phyloP scores from a whole-genome alignment of 2,797 vertebrate genomes.

The Loris lydekkerianus region DNA sequence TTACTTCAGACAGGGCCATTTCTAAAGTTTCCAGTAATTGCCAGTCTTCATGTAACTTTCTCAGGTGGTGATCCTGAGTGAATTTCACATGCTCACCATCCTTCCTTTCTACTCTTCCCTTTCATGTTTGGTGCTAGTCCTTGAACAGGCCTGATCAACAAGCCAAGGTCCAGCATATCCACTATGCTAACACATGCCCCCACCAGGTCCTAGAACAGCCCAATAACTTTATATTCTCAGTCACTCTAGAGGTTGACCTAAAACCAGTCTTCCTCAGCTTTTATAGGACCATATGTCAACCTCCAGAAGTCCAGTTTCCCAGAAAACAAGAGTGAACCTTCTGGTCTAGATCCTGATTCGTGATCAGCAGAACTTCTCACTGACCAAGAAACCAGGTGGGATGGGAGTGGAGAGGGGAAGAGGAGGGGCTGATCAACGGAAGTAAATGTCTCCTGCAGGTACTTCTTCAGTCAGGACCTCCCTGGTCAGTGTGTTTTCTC shows the following conservation, averaged over 20 bases:
- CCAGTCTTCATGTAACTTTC: background rate
- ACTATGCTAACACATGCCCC: background rate
- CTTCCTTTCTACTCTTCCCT: background rate
- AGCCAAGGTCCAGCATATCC: background rate
- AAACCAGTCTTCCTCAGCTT: background rate
- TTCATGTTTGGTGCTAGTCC: background rate
- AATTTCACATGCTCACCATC: too few species aligned
- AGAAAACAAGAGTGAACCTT: background rate
- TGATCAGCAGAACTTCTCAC: background rate
- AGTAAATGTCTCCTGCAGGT: background rate
- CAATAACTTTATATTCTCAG: background rate
- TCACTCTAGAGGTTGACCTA: background rate
- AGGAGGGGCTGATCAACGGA: background rate
- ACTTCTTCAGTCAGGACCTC: background rate
- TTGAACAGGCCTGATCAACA: background rate
- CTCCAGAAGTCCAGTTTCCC: background rate
- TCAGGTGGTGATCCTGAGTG: accelerated
- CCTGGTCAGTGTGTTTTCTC: background rate
- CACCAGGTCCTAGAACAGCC: background rate
- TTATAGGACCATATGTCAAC: background rate
- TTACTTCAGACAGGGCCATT: background rate
- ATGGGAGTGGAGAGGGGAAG: background rate
- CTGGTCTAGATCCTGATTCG: background rate
- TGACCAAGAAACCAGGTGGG: background rate
- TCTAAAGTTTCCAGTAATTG: background rate